Conservation (phyloP, 2,113 vertebrate genomes). For the Malaclemys terrapin region DNA sequence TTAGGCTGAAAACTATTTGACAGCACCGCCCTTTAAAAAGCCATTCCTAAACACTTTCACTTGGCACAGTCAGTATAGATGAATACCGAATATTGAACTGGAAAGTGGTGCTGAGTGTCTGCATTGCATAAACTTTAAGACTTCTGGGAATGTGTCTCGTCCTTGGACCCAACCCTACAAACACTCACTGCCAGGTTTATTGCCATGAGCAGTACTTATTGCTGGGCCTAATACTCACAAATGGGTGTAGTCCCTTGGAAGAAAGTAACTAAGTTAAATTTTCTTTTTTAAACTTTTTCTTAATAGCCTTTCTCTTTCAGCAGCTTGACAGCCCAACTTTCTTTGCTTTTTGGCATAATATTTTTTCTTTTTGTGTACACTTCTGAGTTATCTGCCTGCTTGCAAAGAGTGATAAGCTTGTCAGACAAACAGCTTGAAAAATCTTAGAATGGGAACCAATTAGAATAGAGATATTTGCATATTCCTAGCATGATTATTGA, state of each 20-base stretch:
- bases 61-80: neutral
- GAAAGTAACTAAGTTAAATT: neutral
- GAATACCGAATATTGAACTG: neutral
- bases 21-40: neutral
- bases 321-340: neutral
- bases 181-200: neutral
- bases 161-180: neutral
- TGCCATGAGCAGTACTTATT: neutral
- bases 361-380: neutral
- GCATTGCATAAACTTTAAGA: neutral
- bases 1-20: slow-evolving; percentile 5
- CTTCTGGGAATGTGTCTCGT: neutral
- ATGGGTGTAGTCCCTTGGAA: neutral
- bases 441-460: slow-evolving; percentile 1
- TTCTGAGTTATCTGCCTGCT: slow-evolving; percentile 21
- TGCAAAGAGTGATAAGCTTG: neutral
- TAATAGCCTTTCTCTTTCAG: neutral
- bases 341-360: neutral
- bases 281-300: neutral
- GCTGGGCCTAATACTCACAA: neutral
- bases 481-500: neutral
- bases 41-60: neutral
- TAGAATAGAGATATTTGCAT: slow-evolving; percentile 10
- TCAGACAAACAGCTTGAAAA: neutral
- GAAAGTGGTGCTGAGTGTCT: neutral